phyloP scores from a whole-genome alignment of 2,888 invertebrate genomes.

The Cosmia trapezina region DNA sequence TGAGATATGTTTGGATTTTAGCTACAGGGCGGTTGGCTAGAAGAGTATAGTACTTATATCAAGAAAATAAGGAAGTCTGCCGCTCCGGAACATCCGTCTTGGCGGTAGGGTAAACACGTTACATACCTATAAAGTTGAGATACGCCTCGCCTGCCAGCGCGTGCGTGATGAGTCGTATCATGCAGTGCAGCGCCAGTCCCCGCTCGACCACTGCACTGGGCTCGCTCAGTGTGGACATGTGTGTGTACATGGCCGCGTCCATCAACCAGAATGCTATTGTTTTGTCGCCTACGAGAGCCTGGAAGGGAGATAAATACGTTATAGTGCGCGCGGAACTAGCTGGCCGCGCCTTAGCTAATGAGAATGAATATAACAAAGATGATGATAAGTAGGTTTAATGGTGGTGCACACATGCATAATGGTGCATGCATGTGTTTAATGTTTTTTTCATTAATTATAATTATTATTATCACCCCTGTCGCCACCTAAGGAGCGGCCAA shows the following conservation, averaged over 20 bases:
- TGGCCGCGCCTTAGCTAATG: too few relatives aligned
- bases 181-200: constrained; percentile 98
- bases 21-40: neutral
- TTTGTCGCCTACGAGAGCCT: constrained; percentile 99
- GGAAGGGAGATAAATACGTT: constrained; percentile 24
- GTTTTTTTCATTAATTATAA: too few relatives aligned
- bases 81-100: too few relatives aligned
- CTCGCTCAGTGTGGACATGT: constrained; percentile 95
- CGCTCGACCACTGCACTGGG: constrained; percentile 95
- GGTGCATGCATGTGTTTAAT: too few relatives aligned
- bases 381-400: too few relatives aligned
- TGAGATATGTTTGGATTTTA: too few relatives aligned
- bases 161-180: constrained; percentile 98
- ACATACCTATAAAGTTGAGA: constrained; percentile 98
- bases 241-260: constrained; percentile 99
- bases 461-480: too few relatives aligned
- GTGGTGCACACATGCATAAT: too few relatives aligned
- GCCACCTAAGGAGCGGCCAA: too few relatives aligned
- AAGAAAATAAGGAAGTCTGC: neutral
- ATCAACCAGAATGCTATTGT: constrained; percentile 99
- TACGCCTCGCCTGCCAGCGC: constrained; percentile 99
- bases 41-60: neutral
- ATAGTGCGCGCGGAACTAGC: too few relatives aligned
- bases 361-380: too few relatives aligned
- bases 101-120: too few relatives aligned